Percentiles rank a stretch among this genome's conserved stretches.
phyloP scores from a whole-genome alignment of 2,888 invertebrate genomes.

The Linnaemya tessellans region DNA sequence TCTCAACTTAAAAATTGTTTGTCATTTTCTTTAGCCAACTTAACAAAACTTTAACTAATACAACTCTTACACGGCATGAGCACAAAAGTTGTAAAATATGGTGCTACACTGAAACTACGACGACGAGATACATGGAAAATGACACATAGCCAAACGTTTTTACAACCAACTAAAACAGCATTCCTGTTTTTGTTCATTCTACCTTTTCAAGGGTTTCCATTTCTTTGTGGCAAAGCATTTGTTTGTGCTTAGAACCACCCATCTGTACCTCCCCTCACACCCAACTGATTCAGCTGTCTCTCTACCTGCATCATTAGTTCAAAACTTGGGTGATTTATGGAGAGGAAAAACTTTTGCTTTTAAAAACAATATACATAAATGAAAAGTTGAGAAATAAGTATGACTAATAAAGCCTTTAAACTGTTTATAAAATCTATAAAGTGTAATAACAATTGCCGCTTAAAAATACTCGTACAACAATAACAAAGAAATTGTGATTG shows the following conservation, averaged over 20 bases:
- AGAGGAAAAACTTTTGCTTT: background rate
- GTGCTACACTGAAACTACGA: background rate
- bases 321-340: background rate
- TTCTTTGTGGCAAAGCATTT: background rate
- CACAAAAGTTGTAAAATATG: background rate
- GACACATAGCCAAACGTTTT: background rate
- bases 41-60: background rate
- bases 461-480: background rate
- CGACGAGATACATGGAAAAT: background rate
- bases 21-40: background rate
- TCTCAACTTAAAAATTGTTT: background rate
- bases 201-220: background rate
- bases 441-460: background rate
- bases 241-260: background rate
- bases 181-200: background rate
- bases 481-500: background rate
- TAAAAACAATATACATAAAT: background rate
- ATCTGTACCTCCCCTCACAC: background rate
- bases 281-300: background rate
- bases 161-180: too few species aligned
- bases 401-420: background rate
- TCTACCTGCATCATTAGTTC: background rate
- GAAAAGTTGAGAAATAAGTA: background rate
- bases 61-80: background rate
- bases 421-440: background rate